Evolutionary conservation across 2,113 vertebrate species (phyloP), one percentile per base, ranked within the genome.

Genomic region (Morone chrysops): DNA sequence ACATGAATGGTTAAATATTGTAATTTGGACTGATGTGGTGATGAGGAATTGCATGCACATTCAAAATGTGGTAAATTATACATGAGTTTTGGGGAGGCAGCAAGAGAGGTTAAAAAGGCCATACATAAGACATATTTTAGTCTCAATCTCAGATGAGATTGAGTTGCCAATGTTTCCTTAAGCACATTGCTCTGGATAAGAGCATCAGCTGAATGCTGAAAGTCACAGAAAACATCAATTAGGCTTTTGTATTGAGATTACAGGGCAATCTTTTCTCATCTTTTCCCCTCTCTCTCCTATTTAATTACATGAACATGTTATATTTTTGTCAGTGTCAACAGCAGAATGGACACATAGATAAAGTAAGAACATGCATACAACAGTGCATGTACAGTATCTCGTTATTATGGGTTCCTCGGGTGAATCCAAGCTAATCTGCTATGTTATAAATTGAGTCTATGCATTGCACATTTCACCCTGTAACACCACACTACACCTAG

Each of bases 321-420:
- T 22, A 48, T 47, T 17, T 53, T 47, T 43, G 31, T 36, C 20
- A n/a, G 18, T 50, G 60, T 72, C 8, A 69, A 40, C 78, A 80
- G 78, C 60, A 76, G 60, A 72, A 76, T 60, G 43, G 60, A 70
- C 60, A 73, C 10, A 20, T 51, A 38, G 70, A 71, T 53, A 54
- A 75, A 48, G 18, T 36, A 67, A 78, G 31, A 70, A 47, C 48
- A 78, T 61, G 36, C 71, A 67, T 18, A 31, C 54, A 84, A 11
- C 40, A 71, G 25, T 76, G 41, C 75, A 25, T 10, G 41, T 65
- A 31, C 14, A 51, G 40, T 51, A 47, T 47, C 47, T 59, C 8
- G 20, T 78, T 62, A 20, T 56, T 51, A 48, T 16, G 22, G 16
- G 40, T 47, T 45, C n/a, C 56, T 63, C 25, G 43, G 31, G 38